Percentiles rank a stretch among this genome's conserved stretches.
Evolutionary conservation across 2,888 invertebrate genomes (phyloP).

Genomic region (Eumerus sabulonum): DNA sequence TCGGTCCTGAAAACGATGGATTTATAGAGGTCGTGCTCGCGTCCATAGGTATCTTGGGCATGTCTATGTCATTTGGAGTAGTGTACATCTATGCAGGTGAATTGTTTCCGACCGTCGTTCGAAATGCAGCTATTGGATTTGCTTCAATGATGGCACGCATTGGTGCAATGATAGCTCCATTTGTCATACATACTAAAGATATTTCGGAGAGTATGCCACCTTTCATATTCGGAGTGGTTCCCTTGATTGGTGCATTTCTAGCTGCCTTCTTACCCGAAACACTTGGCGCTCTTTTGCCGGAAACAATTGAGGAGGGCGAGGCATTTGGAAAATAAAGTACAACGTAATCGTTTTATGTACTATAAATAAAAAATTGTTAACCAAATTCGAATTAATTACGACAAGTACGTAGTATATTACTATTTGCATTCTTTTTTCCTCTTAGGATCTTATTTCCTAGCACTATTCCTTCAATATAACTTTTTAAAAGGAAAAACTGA

Average conservation of each 20-base stretch:
- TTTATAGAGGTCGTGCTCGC: slow-evolving; percentile 84
- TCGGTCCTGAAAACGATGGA: slow-evolving; percentile 81
- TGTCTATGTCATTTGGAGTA: slow-evolving; percentile 90
- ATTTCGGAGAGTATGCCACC: slow-evolving; percentile 84
- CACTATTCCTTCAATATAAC: too few species aligned
- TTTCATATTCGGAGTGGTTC: slow-evolving; percentile 85
- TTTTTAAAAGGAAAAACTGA: too few species aligned
- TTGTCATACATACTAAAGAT: slow-evolving; percentile 81
- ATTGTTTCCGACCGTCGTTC: slow-evolving; percentile 92
- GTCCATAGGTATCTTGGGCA: slow-evolving; percentile 88
- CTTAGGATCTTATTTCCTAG: too few species aligned
- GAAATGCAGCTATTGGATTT: slow-evolving; percentile 92
- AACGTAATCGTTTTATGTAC: too few species aligned
- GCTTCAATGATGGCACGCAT: slow-evolving; percentile 91
- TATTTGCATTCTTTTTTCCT: too few species aligned
- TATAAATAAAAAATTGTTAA: too few species aligned
- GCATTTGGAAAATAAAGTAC: slow-evolving; percentile 79
- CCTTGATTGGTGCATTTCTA: slow-evolving; percentile 84
- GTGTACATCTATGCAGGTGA: slow-evolving; percentile 94
- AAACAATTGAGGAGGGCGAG: slow-evolving; percentile 90
- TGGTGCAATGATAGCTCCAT: slow-evolving; percentile 92
- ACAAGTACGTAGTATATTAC: too few species aligned
- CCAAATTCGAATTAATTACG: too few species aligned
- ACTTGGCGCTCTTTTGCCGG: slow-evolving; percentile 82
- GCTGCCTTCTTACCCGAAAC: slow-evolving; percentile 85